Percentiles rank a stretch among this genome's conserved stretches.
phyloP scores from a whole-genome alignment of 2,888 invertebrate genomes.

The Blastobasis lacticolella region DNA sequence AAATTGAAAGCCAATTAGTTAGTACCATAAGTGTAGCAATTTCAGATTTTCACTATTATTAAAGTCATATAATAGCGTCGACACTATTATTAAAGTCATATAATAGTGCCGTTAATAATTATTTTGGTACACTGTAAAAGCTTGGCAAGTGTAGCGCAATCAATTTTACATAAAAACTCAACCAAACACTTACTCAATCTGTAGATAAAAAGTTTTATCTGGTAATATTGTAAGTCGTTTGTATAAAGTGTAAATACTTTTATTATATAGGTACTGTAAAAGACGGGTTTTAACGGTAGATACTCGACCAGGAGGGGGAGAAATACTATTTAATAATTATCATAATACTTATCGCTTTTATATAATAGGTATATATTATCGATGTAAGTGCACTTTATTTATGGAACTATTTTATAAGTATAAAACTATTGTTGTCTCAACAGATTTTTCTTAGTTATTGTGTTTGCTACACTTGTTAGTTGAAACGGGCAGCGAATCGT shows the following conservation, averaged over 20 bases:
- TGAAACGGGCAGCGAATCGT: too few relatives aligned
- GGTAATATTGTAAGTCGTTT: constrained; percentile 65
- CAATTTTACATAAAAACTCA: constrained; percentile 35
- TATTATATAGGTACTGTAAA: constrained; percentile 58
- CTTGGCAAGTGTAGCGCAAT: too few relatives aligned
- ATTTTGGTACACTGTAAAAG: too few relatives aligned
- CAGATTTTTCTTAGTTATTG: constrained; percentile 36
- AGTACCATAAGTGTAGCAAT: too few relatives aligned
- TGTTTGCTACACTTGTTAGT: constrained; percentile 14
- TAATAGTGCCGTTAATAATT: too few relatives aligned
- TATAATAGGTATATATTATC: constrained; percentile 50
- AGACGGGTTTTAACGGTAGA: constrained; percentile 48
- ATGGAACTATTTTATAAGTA: constrained; percentile 52
- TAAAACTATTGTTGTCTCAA: constrained; percentile 23
- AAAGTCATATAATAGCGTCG: too few relatives aligned
- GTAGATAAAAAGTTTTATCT: constrained; percentile 64
- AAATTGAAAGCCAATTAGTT: background rate
- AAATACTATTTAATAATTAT: constrained; percentile 51
- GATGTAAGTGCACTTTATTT: constrained; percentile 71
- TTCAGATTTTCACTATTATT: too few relatives aligned
- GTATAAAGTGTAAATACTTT: constrained; percentile 69
- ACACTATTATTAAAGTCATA: too few relatives aligned
- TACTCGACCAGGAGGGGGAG: constrained; percentile 48
- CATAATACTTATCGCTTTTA: constrained; percentile 59
- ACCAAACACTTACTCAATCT: constrained; percentile 46